Evolutionary conservation across 37 sponge, comb jelly and placozoan genomes (phyloP), one percentile per base, ranked within the genome.

Genomic region (Chondrosia reniformis): DNA sequence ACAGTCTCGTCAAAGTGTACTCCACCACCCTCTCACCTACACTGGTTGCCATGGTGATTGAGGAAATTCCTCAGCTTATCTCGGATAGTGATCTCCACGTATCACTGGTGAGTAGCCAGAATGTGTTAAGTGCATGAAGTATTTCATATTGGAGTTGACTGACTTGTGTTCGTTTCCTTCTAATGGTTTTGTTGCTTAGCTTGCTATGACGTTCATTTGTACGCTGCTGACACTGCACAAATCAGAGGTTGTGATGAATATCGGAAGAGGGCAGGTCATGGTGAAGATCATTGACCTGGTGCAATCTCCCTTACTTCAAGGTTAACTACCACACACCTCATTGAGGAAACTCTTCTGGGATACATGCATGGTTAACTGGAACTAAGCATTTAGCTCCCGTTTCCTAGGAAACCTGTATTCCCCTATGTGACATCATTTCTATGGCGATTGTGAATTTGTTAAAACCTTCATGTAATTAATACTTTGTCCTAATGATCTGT

Each of bases 71-170:
- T 8, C 80, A 74, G 0, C 74, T 98, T 55, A 98, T 98, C 44
- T 87, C 78, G 37, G 99, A 98, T 49, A 82, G 63, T 54, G 96
- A 98, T 77, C 84, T 95, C 6, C 99, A 98, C 72, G 90, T 98
- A 13, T 92, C 99, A 54, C 93, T 75, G 24, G 82, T 74, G 74
- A 82, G n/a, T 1, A 1, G 4, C n/a, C 4, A 45, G 71, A 43
- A 83, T 85, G 27, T 55, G 38, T n/a, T 63, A 74, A 54, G 81
- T 86, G 46, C 42, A 55, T 79, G 33, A 59, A 21, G 28, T 27
- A 80, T 67, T 4, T 67, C 10, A 39, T 76, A 52, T 25, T 12
- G 19, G 41, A 24, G 36, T 71, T 43, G 42, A 12, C 40, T 37
- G 9, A 40, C 24, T 33, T 17, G 13, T 25, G 9, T 33, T 58